Conservation (phyloP, 1,140 invertebrate species). For the Trachymyrmex cornetzi region DNA sequence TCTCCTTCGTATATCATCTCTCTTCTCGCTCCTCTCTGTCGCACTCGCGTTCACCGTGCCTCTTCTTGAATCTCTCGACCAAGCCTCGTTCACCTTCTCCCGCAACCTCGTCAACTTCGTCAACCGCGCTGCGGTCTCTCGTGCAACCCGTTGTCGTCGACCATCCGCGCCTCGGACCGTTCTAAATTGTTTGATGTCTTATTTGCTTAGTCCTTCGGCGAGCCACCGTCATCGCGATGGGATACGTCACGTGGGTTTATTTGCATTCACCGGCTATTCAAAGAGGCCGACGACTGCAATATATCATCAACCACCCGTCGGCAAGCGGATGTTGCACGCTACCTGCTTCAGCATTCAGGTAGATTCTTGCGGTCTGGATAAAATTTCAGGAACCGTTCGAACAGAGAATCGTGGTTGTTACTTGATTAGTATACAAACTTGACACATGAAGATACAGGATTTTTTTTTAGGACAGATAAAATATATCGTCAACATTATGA, state of each 20-base stretch:
- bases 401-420: not conserved
- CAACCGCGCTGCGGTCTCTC: constrained; percentile 72
- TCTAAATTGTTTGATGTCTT: constrained; percentile 85
- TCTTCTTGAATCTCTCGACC: not conserved
- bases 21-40: constrained; percentile 54
- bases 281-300: constrained; percentile 70
- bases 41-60: not conserved
- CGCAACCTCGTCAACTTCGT: constrained; percentile 76
- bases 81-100: constrained; percentile 69
- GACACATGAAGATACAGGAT: not conserved
- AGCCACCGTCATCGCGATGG: constrained; percentile 29
- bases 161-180: constrained; percentile 67
- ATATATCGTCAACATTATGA: not conserved
- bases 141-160: constrained; percentile 73
- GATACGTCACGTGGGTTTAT: constrained; percentile 82
- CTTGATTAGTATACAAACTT: not conserved
- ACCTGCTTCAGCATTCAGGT: constrained; percentile 32
- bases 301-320: constrained; percentile 23
- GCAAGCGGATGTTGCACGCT: constrained; percentile 28
- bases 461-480: not conserved
- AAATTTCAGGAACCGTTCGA: not conserved
- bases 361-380: constrained; percentile 18
- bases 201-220: constrained; percentile 75
- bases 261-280: constrained; percentile 75
- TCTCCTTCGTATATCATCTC: constrained; percentile 54